Evolutionary conservation across 2,888 invertebrate species (phyloP), one percentile per base, ranked within the genome.

Genomic region (Lasioglossum morio): DNA sequence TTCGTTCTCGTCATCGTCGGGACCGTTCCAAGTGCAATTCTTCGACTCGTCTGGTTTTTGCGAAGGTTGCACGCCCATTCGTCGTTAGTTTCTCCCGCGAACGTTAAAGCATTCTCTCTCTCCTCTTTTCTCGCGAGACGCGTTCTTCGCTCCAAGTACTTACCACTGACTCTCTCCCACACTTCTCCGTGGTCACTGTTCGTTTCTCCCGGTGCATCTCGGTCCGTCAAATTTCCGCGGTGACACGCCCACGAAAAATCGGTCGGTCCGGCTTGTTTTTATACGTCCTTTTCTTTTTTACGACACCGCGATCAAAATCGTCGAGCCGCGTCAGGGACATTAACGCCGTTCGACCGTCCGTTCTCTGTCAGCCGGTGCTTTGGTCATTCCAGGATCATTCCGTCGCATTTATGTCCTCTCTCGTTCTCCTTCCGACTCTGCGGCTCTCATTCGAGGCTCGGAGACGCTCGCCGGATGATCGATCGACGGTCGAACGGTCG

Each of bases 321-420:
- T 69, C 34, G 66, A 30, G 66, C 66, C 66, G 34, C 19, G n/a
- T 40, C 16, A 27, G 34, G 16, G 10, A 60, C 69, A 48, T 8
- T 34, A 19, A 60, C n/a, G 27, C 63, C 48, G 77, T 78, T 81
- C 77, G 72, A 79, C 23, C 74, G 81, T 77, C 37, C 66, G 73
- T 72, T 74, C 80, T 53, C 53, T 53, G n/a, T 57, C 74, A 27
- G 27, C 34, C 81, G 82, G 80, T 23, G 70, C 27, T 37, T 69
- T 53, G 23, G 40, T 89, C 89, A 89, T 89, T 89, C 89, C 89
- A 86, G 78, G 77, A 81, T 86, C 89, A 86, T 88, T 89, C 90
- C 88, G 77, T 30, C 76, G 75, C 30, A 79, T 85, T 69, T 46
- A 60, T 72, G 48, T 76, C 37, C 60, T 48, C 30, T 63, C 27